Evolutionary conservation across 2,113 vertebrate species (phyloP), one percentile per base, ranked within the genome.

Genomic region (Mastomys natalensis): DNA sequence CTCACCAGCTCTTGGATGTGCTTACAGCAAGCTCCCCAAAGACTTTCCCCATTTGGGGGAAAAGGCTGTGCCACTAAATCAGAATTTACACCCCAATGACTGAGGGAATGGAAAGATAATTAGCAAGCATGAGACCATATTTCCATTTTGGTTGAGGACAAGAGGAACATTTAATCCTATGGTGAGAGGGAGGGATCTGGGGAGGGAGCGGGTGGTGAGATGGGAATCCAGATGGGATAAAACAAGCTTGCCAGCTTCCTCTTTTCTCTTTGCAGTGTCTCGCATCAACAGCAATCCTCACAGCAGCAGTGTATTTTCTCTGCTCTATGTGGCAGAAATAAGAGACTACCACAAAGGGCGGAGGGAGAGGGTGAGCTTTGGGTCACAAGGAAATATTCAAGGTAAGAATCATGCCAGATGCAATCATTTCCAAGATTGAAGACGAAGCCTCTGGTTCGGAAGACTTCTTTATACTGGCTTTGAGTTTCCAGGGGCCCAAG

Each of bases 151-250:
- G 90, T 43, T 78, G n/a, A 89, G 58, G 81, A 84, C n/a, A 16
- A 84, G 72, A 29, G 89, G 77, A 95, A 97, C 95, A 95, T 97
- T 97, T 97, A 97, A 96, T 97, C 84, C 96, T 64, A 70, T 91
- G 55, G n/a, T 87, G 78, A 62, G 43, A 3, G 76, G 60, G 51
- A 87, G 9, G 22, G 21, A 29, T 12, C 31, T 34, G 64, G 31
- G 64, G 13, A 68, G 64, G 64, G 34, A 51, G 51, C 10, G 51
- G 19, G 29, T 12, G 64, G 64, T 7, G 73, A 84, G 51, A 37
- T 10, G 7, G 31, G n/a, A 96, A 82, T 66, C 55, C n/a, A 85
- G 43, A 87, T 55, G 55, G 66, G 55, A 85, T 76, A 58, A 37
- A 93, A 40, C 22, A 73, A 72, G 43, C 51, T 66, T 43, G 15